phyloP scores from a whole-genome alignment of 2,113 vertebrate species.

The Oryzias curvinotus region DNA sequence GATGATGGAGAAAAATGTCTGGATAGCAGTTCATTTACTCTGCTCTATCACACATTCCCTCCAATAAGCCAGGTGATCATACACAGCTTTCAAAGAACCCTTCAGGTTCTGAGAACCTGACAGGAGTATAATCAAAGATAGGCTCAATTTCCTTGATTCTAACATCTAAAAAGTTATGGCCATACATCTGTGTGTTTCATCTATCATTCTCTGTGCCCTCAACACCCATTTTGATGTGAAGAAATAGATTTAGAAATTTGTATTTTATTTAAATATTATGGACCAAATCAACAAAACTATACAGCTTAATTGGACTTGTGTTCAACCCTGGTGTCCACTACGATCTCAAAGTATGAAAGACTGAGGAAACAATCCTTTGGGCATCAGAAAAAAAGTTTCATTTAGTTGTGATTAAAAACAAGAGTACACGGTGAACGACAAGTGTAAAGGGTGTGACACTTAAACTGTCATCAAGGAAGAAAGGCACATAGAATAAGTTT shows the following conservation, averaged over 20 bases:
- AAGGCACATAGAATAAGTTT: not conserved
- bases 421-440: not conserved
- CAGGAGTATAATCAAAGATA: slow-evolving; percentile 30
- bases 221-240: slow-evolving; percentile 1
- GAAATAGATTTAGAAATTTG: not conserved
- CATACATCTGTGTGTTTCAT: slow-evolving; percentile 22
- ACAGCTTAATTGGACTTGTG: not conserved
- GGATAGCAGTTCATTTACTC: slow-evolving; percentile 36
- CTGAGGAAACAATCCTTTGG: not conserved
- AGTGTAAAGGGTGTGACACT: not conserved
- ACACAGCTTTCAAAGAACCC: slow-evolving; percentile 23
- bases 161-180: slow-evolving; percentile 28
- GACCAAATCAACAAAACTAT: not conserved
- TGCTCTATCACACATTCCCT: slow-evolving; percentile 18
- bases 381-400: not conserved
- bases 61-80: slow-evolving; percentile 30
- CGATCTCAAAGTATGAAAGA: not conserved
- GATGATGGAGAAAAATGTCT: slow-evolving; percentile 30
- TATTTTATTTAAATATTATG: not conserved
- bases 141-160: slow-evolving; percentile 9
- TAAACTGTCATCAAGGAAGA: not conserved
- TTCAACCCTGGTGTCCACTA: not conserved
- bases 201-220: slow-evolving; percentile 10
- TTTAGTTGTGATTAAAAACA: not conserved
- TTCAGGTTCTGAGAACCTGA: slow-evolving; percentile 26